Percentiles rank a stretch among this genome's conserved stretches.
These are phyloP conservation scores for Tachina lurida DNA, from an alignment of 2,888 invertebrate genomes.

Conservation along the genomic window DNA sequence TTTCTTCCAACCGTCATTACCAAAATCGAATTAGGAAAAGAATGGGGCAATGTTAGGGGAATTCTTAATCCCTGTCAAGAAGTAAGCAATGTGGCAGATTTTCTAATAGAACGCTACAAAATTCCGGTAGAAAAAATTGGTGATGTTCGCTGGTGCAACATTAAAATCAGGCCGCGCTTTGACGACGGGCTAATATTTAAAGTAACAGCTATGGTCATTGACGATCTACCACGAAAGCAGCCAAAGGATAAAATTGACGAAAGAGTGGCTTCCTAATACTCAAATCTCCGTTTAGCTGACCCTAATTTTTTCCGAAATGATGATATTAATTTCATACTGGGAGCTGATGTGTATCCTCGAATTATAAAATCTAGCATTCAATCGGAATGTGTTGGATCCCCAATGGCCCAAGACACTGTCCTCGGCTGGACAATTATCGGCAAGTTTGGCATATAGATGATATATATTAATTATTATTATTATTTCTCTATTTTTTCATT, in stretches of 20 bases:
- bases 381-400: no score
- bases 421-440: no score
- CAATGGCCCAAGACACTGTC: no score
- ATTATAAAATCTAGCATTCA: no score
- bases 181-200: background rate
- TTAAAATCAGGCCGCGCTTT: slow-evolving; percentile 8
- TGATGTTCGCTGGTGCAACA: background rate
- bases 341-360: no score
- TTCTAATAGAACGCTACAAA: slow-evolving; percentile 1
- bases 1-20: background rate
- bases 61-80: background rate
- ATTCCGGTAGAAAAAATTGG: background rate
- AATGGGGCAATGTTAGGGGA: background rate
- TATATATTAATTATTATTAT: no score
- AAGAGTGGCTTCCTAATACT: background rate
- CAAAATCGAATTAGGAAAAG: background rate
- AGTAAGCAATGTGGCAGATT: background rate
- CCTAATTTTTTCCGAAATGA: no score
- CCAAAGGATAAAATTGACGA: background rate
- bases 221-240: background rate
- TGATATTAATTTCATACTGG: no score
- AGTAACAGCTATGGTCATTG: no score
- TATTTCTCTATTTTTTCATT: no score
- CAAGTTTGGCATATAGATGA: no score
- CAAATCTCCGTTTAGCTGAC: no score